phyloP scores from a whole-genome alignment of 2,797 vertebrate species.

The Menidia menidia region DNA sequence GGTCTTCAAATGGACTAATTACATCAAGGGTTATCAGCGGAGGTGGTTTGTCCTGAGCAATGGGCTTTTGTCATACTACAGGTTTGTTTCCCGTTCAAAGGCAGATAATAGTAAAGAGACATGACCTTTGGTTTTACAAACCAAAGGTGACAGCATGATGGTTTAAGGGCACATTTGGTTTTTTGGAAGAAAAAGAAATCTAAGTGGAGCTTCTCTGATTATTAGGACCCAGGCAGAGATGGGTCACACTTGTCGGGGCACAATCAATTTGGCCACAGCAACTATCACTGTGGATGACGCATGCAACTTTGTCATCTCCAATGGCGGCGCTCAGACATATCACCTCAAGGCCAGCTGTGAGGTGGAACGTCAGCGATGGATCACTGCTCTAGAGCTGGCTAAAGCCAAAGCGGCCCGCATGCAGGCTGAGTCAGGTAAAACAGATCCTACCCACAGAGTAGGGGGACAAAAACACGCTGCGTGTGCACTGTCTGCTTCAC shows the following conservation, averaged over 20 bases:
- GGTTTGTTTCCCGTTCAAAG: conserved; percentile 74
- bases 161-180: no score
- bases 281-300: conserved; percentile 97
- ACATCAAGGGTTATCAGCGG: conserved; percentile 95
- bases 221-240: conserved; percentile 95
- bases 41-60: conserved; percentile 97
- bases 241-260: conserved; percentile 96
- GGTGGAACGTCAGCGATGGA: conserved; percentile 96
- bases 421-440: conserved; percentile 92
- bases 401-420: conserved; percentile 96
- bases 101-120: neutral
- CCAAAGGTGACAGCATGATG: neutral
- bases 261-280: conserved; percentile 96
- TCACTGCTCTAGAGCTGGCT: conserved; percentile 94
- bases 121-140: neutral
- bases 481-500: no score
- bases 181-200: neutral
- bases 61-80: conserved; percentile 95
- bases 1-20: conserved; percentile 99
- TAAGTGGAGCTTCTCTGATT: conserved; percentile 11
- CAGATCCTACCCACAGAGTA: neutral
- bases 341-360: conserved; percentile 97
- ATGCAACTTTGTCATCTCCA: conserved; percentile 98
- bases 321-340: conserved; percentile 95
- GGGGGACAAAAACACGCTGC: no score